phyloP scores from a whole-genome alignment of 1,140 invertebrate genomes.

The Anoplophora glabripennis region DNA sequence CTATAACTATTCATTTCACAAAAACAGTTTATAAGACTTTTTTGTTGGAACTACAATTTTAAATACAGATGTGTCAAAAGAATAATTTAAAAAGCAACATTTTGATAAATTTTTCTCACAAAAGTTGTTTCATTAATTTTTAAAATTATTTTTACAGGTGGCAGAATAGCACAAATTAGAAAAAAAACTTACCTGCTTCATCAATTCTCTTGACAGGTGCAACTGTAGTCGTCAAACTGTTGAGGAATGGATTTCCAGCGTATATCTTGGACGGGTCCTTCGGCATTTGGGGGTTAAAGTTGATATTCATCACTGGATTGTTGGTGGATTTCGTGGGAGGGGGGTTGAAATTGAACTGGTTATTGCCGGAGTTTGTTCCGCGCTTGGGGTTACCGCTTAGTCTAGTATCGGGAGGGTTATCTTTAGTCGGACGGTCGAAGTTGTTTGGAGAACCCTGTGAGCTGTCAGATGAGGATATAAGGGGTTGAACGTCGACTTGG shows the following conservation, averaged over 20 bases:
- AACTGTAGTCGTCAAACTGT: not conserved
- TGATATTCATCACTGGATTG: too few species aligned
- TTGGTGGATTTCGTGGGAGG: not conserved
- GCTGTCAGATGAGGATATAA: constrained; percentile 11
- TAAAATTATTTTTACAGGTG: too few species aligned
- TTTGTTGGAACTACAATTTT: too few species aligned
- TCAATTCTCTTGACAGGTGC: too few species aligned
- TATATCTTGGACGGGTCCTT: not conserved
- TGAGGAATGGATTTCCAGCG: constrained; percentile 6
- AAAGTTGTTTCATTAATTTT: too few species aligned
- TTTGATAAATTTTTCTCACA: too few species aligned
- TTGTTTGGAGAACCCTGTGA: not conserved
- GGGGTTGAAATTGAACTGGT: constrained; percentile 12
- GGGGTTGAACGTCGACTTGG: constrained; percentile 30
- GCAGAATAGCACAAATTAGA: too few species aligned
- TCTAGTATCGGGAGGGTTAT: not conserved
- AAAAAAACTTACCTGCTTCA: too few species aligned
- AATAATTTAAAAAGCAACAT: too few species aligned
- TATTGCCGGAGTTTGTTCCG: constrained; percentile 2
- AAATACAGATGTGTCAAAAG: too few species aligned
- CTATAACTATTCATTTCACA: too few species aligned
- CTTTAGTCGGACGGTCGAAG: not conserved
- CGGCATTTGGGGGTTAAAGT: not conserved
- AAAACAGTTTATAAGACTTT: too few species aligned
- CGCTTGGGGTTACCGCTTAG: not conserved